Percentiles rank a stretch among this genome's conserved stretches.
phyloP scores from a whole-genome alignment of 2,888 invertebrate genomes.

The Sphecodes monilicornis region DNA sequence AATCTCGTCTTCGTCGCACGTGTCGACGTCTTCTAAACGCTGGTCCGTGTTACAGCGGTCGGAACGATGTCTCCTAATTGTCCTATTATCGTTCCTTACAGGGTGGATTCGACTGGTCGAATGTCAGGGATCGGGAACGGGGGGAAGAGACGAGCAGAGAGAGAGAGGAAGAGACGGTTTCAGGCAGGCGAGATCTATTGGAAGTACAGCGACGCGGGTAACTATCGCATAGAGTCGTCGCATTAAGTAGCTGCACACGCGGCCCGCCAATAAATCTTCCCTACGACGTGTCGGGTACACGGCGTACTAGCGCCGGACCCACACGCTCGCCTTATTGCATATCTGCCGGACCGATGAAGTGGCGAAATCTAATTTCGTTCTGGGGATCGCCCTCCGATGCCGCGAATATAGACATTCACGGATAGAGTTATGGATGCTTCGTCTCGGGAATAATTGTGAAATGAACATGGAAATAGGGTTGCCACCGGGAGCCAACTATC shows the following conservation, averaged over 20 bases:
- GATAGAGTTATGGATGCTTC: slow-evolving; percentile 24
- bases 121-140: not conserved
- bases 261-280: slow-evolving; percentile 55
- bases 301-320: slow-evolving; percentile 17
- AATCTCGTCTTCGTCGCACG: not conserved
- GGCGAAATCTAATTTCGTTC: slow-evolving; percentile 68
- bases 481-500: not conserved
- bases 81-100: slow-evolving; percentile 44
- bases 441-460: slow-evolving; percentile 25
- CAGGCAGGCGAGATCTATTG: slow-evolving; percentile 38
- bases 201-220: slow-evolving; percentile 21
- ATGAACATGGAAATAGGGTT: slow-evolving; percentile 15
- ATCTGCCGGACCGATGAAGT: slow-evolving; percentile 53
- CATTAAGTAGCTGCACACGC: slow-evolving; percentile 50
- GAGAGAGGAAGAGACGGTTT: too few relatives aligned
- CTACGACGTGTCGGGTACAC: slow-evolving; percentile 57
- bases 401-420: slow-evolving; percentile 51
- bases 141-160: too few relatives aligned
- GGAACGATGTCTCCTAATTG: slow-evolving; percentile 50
- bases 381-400: slow-evolving; percentile 18
- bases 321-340: slow-evolving; percentile 50
- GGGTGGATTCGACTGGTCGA: slow-evolving; percentile 24
- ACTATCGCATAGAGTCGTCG: slow-evolving; percentile 27
- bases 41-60: slow-evolving; percentile 9
- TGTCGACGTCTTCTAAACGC: slow-evolving; percentile 18